phyloP scores from a whole-genome alignment of 1,140 invertebrate species.

The Aleiodes sp. region DNA sequence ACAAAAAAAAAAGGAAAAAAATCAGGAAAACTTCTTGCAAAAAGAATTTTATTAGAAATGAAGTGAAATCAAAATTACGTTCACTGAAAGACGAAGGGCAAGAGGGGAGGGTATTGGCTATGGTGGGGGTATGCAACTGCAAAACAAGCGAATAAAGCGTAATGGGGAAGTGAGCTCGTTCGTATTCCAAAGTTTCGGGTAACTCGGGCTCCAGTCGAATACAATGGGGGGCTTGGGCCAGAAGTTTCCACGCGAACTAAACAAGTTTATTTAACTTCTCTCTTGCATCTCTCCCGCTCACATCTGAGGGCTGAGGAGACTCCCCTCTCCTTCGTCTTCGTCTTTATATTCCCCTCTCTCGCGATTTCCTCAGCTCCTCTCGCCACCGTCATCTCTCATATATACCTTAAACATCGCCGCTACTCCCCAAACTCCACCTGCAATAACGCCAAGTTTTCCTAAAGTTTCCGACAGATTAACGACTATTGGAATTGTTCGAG shows the following conservation, averaged over 20 bases:
- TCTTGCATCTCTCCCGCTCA: constrained; percentile 38
- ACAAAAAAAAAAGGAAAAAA: not conserved
- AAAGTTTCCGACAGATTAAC: constrained; percentile 61
- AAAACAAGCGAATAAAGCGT: constrained; percentile 61
- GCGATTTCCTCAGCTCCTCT: constrained; percentile 10
- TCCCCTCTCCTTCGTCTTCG: constrained; percentile 14
- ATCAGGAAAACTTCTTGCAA: not conserved
- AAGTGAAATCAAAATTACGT: not conserved
- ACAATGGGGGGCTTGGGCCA: constrained; percentile 56
- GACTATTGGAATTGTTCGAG: constrained; percentile 60
- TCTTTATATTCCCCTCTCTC: constrained; percentile 21
- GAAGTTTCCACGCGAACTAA: constrained; percentile 57
- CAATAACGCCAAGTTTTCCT: constrained; percentile 58
- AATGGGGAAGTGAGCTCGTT: constrained; percentile 57
- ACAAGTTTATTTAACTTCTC: constrained; percentile 64
- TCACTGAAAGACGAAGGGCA: not conserved
- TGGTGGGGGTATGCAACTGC: constrained; percentile 35
- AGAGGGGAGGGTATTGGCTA: not conserved
- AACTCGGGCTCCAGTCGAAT: constrained; percentile 51
- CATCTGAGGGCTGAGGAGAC: not conserved
- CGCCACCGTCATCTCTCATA: constrained; percentile 13
- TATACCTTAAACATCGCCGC: not conserved
- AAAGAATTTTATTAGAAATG: too few relatives aligned
- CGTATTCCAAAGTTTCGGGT: constrained; percentile 53
- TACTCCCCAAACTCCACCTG: constrained; percentile 49